These are phyloP conservation scores for Trissoscelio sp. DNA, from an alignment of 2,888 invertebrate species.

Conservation along the genomic window DNA sequence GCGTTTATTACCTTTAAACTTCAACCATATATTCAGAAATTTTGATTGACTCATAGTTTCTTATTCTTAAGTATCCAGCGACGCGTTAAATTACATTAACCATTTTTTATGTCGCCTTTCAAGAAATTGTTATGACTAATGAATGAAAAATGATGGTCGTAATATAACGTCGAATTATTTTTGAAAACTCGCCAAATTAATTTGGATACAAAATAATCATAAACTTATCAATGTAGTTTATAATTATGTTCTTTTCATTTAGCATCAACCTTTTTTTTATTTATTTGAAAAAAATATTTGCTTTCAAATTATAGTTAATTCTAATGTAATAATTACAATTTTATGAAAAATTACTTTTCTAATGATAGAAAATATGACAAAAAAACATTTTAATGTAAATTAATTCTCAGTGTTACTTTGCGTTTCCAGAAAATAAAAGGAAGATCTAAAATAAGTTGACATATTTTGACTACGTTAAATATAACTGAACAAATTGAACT, in stretches of 20 bases:
- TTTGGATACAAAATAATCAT: background rate
- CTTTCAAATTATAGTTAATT: background rate
- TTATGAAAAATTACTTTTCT: background rate
- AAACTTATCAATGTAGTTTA: background rate
- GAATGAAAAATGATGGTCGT: conserved; percentile 24
- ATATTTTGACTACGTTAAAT: conserved; percentile 46
- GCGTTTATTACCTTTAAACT: background rate
- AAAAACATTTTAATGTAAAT: background rate
- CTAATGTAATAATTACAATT: background rate
- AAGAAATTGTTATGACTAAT: conserved; percentile 23
- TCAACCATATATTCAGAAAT: background rate
- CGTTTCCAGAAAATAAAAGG: conserved; percentile 24
- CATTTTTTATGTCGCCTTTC: conserved; percentile 12
- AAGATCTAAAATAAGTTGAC: conserved; percentile 34
- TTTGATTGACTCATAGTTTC: conserved; percentile 22
- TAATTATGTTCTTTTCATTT: no score
- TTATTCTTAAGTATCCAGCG: conserved; percentile 14
- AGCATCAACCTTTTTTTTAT: no score
- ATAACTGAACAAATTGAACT: conserved; percentile 16
- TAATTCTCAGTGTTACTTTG: conserved; percentile 15
- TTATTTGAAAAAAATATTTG: no score
- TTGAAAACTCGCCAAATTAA: conserved; percentile 5
- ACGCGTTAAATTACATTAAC: background rate
- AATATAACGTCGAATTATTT: background rate
- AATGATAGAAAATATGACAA: conserved; percentile 1